A percentile compares a stretch with the other conserved stretches of the same genome.
Evolutionary conservation across 2,888 invertebrate species (phyloP).

Genomic region (Microplitis manilae): DNA sequence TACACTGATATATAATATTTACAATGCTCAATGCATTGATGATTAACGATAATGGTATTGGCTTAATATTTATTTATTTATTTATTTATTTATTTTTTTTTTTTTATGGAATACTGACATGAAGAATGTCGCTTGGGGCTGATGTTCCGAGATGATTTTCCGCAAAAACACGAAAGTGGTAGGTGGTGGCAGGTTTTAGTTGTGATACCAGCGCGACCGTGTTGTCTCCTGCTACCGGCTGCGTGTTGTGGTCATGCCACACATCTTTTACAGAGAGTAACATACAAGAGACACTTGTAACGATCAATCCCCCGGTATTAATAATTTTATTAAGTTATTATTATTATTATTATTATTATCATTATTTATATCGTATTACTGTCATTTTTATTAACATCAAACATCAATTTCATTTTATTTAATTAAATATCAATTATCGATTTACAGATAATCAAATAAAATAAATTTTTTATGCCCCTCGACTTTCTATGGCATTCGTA

Average conservation of each 20-base stretch:
- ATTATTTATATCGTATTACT: too few relatives aligned
- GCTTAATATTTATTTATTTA: too few relatives aligned
- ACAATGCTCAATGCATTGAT: slow-evolving; percentile 28
- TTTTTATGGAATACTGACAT: slow-evolving; percentile 68
- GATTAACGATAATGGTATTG: slow-evolving; percentile 29
- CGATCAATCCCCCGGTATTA: not conserved
- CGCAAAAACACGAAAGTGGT: slow-evolving; percentile 77
- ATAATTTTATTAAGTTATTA: not conserved
- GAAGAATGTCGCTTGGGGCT: slow-evolving; percentile 75
- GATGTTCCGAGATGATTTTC: slow-evolving; percentile 78
- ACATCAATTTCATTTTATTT: too few relatives aligned
- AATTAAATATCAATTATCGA: too few relatives aligned
- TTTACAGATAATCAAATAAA: too few relatives aligned
- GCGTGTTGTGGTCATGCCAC: slow-evolving; percentile 76
- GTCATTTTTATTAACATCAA: too few relatives aligned
- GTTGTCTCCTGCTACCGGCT: slow-evolving; percentile 74
- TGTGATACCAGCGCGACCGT: slow-evolving; percentile 74
- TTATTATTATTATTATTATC: too few relatives aligned
- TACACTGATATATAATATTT: not conserved
- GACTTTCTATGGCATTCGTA: not conserved
- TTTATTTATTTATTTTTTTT: not conserved
- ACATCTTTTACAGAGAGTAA: slow-evolving; percentile 69
- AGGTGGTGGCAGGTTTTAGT: slow-evolving; percentile 76
- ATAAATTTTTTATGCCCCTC: too few relatives aligned
- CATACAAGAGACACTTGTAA: slow-evolving; percentile 54